Percentiles rank a stretch among this genome's conserved stretches.
Conservation (phyloP, 2,888 invertebrate species). For the Sinopyrophorus schimmeli region DNA sequence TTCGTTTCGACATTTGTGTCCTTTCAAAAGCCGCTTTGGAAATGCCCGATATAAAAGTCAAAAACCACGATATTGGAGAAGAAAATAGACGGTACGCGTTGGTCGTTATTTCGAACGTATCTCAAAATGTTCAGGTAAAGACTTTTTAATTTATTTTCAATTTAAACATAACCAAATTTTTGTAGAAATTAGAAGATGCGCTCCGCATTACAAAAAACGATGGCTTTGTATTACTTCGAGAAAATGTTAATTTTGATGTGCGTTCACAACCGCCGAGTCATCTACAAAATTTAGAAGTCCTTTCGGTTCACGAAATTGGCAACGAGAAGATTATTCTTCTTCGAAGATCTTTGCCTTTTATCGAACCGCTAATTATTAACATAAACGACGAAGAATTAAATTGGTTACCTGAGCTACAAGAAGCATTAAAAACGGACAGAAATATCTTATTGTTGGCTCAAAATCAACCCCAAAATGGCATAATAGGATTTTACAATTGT, state of each 20-base stretch:
- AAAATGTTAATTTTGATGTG: conserved; percentile 1
- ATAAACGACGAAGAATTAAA: conserved; percentile 53
- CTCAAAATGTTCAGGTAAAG: conserved; percentile 57
- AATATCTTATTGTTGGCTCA: conserved; percentile 65
- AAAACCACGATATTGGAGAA: conserved; percentile 62
- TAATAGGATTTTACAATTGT: conserved; percentile 86
- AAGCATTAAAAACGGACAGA: conserved; percentile 40
- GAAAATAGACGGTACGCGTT: conserved; percentile 41
- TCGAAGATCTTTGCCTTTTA: conserved; percentile 57
- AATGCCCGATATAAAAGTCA: conserved; percentile 60
- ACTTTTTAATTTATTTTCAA: background rate
- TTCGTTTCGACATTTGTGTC: conserved; percentile 68
- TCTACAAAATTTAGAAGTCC: conserved; percentile 56
- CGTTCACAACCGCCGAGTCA: too few relatives aligned
- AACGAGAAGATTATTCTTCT: conserved; percentile 61
- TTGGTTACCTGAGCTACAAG: conserved; percentile 60
- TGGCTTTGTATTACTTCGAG: conserved; percentile 19
- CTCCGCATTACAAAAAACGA: conserved; percentile 10
- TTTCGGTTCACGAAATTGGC: conserved; percentile 58
- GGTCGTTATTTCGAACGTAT: conserved; percentile 51
- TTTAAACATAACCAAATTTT: too few relatives aligned
- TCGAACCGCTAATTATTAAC: conserved; percentile 58
- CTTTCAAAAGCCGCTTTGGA: conserved; percentile 59
- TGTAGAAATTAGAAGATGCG: too few relatives aligned
- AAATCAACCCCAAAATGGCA: conserved; percentile 72